A percentile compares a stretch with the other conserved stretches of the same genome.
These are phyloP conservation scores for Heliconius ismenius DNA, from an alignment of 2,888 invertebrate species.

Conservation along the genomic window DNA sequence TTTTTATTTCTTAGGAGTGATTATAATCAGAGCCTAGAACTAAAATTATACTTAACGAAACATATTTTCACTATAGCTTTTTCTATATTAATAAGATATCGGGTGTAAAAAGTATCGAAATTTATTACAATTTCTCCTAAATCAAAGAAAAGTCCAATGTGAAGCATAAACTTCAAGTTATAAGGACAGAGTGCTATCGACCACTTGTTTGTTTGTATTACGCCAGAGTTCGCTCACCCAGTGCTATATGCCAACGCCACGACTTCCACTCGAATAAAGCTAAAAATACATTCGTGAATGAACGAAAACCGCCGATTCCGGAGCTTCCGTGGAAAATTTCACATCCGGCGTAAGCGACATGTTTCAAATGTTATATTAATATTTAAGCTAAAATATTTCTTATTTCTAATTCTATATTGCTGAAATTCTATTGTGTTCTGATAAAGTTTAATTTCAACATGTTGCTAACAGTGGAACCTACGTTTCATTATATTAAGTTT, in stretches of 20 bases:
- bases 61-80: neutral
- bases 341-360: constrained; percentile 56
- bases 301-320: constrained; percentile 54
- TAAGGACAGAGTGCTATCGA: constrained; percentile 56
- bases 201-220: constrained; percentile 73
- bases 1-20: too few relatives aligned
- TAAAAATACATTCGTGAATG: constrained; percentile 68
- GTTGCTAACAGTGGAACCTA: constrained; percentile 35
- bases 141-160: constrained; percentile 4
- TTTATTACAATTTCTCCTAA: constrained; percentile 4
- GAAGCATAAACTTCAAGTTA: constrained; percentile 28
- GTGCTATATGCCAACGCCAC: constrained; percentile 64
- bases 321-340: constrained; percentile 72
- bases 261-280: constrained; percentile 58
- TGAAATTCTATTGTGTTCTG: constrained; percentile 20
- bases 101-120: neutral
- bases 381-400: constrained; percentile 34
- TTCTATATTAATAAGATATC: neutral
- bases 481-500: constrained; percentile 36
- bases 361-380: constrained; percentile 12
- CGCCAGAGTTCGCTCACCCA: constrained; percentile 70
- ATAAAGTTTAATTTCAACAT: constrained; percentile 39
- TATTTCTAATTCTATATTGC: constrained; percentile 14
- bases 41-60: neutral
- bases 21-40: too few relatives aligned